A percentile compares a stretch with the other conserved stretches of the same genome.
Conservation (phyloP, 2,797 vertebrate species). For the Cryptoprocta ferox region DNA sequence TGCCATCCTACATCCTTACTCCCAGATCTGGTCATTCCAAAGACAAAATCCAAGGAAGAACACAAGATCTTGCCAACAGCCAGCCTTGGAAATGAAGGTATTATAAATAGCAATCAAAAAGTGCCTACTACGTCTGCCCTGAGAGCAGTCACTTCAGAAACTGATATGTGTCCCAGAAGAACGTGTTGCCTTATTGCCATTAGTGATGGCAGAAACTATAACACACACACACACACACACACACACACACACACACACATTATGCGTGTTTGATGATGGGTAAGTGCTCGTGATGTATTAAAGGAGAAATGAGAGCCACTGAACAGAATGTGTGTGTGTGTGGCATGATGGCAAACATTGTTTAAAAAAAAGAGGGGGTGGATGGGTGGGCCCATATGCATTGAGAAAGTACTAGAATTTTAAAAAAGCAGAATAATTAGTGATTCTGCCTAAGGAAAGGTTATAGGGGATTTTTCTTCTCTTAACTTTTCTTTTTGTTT, state of each 20-base stretch:
- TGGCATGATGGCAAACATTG: not conserved
- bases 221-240: not conserved
- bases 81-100: not conserved
- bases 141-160: not conserved
- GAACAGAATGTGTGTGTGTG: not conserved
- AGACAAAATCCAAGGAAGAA: slow-evolving; percentile 24
- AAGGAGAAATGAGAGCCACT: slow-evolving; percentile 26
- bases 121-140: not conserved
- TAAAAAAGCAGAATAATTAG: not conserved
- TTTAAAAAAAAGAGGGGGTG: fast-evolving
- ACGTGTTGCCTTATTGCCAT: slow-evolving; percentile 20
- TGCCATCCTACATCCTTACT: not conserved
- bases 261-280: not conserved
- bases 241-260: not conserved
- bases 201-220: not conserved
- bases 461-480: not conserved
- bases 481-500: not conserved
- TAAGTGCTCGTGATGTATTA: not conserved
- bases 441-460: not conserved
- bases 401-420: not conserved
- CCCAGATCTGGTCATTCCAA: not conserved
- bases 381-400: fast-evolving
- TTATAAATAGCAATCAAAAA: not conserved
- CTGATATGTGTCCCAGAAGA: not conserved
- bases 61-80: not conserved